These are phyloP conservation scores for Chiloscyllium punctatum DNA, from an alignment of 2,797 vertebrate species.

Conservation along the genomic window DNA sequence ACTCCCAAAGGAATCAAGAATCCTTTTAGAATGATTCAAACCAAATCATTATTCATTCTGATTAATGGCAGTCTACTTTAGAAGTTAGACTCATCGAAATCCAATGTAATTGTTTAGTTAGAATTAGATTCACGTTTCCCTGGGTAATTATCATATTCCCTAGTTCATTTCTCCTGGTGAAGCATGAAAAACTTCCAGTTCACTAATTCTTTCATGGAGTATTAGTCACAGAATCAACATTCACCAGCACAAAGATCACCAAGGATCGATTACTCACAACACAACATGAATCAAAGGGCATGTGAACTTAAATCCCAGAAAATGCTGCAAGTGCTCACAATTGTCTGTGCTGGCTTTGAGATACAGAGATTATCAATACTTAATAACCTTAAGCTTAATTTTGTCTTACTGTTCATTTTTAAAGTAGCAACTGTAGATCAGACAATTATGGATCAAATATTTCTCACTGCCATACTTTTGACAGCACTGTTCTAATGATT, in stretches of 20 bases:
- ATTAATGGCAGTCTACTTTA: neutral
- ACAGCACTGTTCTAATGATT: neutral
- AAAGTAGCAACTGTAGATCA: neutral
- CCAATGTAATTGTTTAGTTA: neutral
- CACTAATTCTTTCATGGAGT: neutral
- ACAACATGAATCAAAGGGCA: neutral
- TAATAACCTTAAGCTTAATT: neutral
- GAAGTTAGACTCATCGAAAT: neutral
- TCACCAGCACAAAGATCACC: neutral
- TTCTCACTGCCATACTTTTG: neutral
- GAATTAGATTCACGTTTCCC: neutral
- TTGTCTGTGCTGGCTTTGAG: neutral
- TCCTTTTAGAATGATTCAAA: neutral
- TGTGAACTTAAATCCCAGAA: neutral
- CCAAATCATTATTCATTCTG: neutral
- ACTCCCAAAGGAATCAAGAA: neutral
- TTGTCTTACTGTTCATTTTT: neutral
- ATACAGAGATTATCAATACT: neutral
- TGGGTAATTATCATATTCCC: neutral
- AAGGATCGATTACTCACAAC: neutral
- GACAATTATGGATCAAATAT: neutral
- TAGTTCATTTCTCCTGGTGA: neutral
- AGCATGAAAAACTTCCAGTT: neutral
- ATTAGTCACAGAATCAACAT: constrained; percentile 13
- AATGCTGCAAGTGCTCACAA: neutral